Base-by-base conservation (phyloP, 2,797 vertebrate species). In the Enteromius radiatus region DNA sequence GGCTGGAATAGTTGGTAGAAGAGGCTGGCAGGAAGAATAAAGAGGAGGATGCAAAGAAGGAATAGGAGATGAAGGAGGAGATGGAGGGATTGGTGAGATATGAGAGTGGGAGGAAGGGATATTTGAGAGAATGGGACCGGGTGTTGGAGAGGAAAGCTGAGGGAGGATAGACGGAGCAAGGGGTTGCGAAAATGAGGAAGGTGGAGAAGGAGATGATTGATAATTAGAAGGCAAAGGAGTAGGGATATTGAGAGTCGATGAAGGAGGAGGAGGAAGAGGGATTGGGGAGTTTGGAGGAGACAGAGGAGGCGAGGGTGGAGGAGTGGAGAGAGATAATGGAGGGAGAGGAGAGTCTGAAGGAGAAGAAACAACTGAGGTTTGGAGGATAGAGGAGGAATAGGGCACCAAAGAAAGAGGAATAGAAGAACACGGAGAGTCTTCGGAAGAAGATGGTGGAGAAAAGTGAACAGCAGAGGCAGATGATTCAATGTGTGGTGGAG, bases 121-220 rank as follows among this genome's bases (percentile, higher is more conserved):
- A 65, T 79, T 56, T 54, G 49, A 41, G 19, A 36, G 28, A 49
- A 67, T 47, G 63, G 61, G 26, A 6, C 88, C 81, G 47, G 91
- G 88, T 84, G 91, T 87, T 43, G 77, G 88, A 89, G 87, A 89
- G 84, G 92, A 90, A 87, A 92, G 90, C 91, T 85, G 88, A 85
- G 75, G 88, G 90, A 52, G 84, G 80, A 90, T 90, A 92, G 92
- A 91, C 87, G 90, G 90, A 87, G 83, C 81, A 43, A 84, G 56
- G 7, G 33, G n/a, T 38, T 76, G 41, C 3, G 17, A 41, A 70
- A 63, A 21, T 2, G 61, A 68, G 26, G n/a, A 2, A 52, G 83
- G 47, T 49, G 28, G 5, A 38, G 73, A 41, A 54, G 56, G 4
- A 43, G 56, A 31, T 56, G 52, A 41, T 8, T 63, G 61, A 56